Conservation (phyloP, 2,113 vertebrate species). For the Chionis minor region DNA sequence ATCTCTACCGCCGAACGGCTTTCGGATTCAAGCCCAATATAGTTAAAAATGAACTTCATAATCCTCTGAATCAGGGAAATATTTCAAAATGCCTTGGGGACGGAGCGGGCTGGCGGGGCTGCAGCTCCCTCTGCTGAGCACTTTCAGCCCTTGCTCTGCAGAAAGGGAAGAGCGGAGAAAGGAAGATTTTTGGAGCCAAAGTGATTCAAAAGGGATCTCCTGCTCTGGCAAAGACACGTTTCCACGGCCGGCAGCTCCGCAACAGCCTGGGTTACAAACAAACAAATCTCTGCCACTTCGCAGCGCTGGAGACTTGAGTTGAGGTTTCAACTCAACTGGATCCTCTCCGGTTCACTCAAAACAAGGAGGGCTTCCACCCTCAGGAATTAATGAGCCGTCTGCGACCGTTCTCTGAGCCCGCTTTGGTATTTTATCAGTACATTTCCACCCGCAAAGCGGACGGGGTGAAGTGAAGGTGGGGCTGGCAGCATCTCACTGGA, state of each 20-base stretch:
- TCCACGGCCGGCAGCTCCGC: background rate
- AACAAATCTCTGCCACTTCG: accelerated
- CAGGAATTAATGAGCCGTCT: background rate
- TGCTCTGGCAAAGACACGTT: background rate
- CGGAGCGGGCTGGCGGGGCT: background rate
- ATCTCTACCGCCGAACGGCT: background rate
- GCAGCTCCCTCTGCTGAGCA: slow-evolving; percentile 69
- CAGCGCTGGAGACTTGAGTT: accelerated
- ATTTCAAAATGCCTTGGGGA: accelerated
- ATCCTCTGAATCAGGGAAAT: background rate
- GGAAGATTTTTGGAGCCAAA: accelerated
- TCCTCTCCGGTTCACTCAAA: background rate
- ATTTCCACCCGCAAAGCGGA: accelerated
- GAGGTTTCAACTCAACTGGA: accelerated
- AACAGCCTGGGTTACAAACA: accelerated
- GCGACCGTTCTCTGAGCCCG: accelerated
- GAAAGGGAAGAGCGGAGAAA: background rate
- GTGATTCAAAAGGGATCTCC: background rate
- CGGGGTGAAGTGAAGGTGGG: background rate
- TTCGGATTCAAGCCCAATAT: background rate
- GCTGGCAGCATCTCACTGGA: background rate
- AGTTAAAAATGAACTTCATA: background rate
- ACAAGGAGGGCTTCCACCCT: background rate
- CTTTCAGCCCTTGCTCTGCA: background rate
- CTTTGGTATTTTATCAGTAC: accelerated